These are phyloP conservation scores for Electrophaes corylata DNA, from an alignment of 2,888 invertebrate species.

Conservation along the genomic window DNA sequence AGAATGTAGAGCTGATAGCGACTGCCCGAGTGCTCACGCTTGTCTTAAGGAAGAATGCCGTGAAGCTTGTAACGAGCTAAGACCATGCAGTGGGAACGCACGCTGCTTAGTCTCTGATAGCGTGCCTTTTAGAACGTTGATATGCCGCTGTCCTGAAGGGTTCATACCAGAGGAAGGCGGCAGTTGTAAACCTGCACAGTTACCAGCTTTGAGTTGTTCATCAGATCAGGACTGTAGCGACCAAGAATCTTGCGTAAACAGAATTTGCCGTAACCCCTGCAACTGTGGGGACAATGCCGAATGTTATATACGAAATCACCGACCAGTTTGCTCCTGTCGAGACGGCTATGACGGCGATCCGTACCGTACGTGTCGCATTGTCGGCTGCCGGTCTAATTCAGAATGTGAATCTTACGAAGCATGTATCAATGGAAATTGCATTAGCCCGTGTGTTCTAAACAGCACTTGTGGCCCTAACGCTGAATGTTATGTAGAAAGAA, in stretches of 20 bases:
- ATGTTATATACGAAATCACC: slow-evolving; percentile 92
- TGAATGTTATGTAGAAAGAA: slow-evolving; percentile 90
- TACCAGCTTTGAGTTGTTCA: slow-evolving; percentile 90
- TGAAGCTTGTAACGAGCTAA: slow-evolving; percentile 90
- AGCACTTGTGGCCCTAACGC: slow-evolving; percentile 93
- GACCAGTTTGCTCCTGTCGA: slow-evolving; percentile 93
- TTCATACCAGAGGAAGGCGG: slow-evolving; percentile 92
- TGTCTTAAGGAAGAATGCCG: slow-evolving; percentile 91
- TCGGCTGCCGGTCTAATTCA: slow-evolving; percentile 92
- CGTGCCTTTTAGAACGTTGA: slow-evolving; percentile 93
- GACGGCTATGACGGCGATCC: slow-evolving; percentile 95
- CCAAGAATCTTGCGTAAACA: slow-evolving; percentile 92
- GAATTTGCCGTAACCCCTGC: slow-evolving; percentile 94
- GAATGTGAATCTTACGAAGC: slow-evolving; percentile 93
- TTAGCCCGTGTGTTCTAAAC: slow-evolving; percentile 92
- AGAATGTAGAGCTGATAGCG: slow-evolving; percentile 90
- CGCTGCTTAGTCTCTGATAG: slow-evolving; percentile 93
- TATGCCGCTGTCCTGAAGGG: slow-evolving; percentile 94
- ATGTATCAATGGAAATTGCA: slow-evolving; percentile 93
- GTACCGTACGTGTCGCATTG: slow-evolving; percentile 90
- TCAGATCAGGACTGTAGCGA: slow-evolving; percentile 91
- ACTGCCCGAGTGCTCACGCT: slow-evolving; percentile 92
- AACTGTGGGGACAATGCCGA: slow-evolving; percentile 93
- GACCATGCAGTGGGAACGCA: slow-evolving; percentile 90
- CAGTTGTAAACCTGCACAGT: slow-evolving; percentile 89